Percentiles rank a stretch among this genome's conserved stretches.
phyloP scores from a whole-genome alignment of 2,113 vertebrate genomes.

The Zootoca vivipara region DNA sequence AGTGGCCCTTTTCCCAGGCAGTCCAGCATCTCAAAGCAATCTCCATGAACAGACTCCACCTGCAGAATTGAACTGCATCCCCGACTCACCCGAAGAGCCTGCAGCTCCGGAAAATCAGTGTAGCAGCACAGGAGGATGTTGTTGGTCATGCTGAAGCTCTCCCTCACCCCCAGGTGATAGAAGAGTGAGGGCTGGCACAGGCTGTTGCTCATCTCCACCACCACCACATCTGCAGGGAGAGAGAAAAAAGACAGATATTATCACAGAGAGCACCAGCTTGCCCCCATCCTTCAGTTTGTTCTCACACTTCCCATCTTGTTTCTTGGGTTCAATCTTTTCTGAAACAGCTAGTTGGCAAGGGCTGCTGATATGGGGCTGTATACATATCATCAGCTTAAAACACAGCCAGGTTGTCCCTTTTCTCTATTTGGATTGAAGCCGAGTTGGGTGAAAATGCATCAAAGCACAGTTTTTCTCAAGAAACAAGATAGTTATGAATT shows the following conservation, averaged over 20 bases:
- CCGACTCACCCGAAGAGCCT: conserved; percentile 81
- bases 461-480: no score
- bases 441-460: no score
- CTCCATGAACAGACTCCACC: background rate
- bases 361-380: no score
- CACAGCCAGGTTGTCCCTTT: no score
- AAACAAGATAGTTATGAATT: no score
- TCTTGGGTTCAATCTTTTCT: no score
- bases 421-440: no score
- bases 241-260: background rate
- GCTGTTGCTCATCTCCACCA: conserved; percentile 88
- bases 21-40: background rate
- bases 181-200: conserved; percentile 90
- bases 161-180: conserved; percentile 89
- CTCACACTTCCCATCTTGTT: no score
- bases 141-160: conserved; percentile 93
- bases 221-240: conserved; percentile 82
- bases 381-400: no score
- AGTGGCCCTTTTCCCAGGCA: background rate
- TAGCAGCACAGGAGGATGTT: conserved; percentile 88
- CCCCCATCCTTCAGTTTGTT: no score
- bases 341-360: no score
- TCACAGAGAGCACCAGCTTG: fast-evolving
- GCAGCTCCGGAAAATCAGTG: conserved; percentile 79
- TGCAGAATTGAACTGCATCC: fast-evolving